phyloP scores from a whole-genome alignment of 92 coral and sea anemone species.

The Epizoanthus illoricatus region DNA sequence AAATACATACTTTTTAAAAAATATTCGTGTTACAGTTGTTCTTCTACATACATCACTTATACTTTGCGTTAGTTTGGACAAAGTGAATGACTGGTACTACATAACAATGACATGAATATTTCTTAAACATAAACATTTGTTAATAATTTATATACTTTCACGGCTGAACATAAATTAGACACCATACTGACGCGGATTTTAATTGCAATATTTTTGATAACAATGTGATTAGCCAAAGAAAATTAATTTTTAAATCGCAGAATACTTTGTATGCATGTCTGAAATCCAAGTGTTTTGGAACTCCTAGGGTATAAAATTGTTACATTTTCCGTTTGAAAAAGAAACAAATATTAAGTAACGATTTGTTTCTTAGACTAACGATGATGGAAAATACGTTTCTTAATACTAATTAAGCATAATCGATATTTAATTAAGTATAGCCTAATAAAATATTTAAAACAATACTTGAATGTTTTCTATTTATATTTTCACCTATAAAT shows the following conservation, averaged over 20 bases:
- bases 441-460: too few relatives aligned
- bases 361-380: neutral
- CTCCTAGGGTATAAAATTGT: neutral
- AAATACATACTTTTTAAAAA: too few relatives aligned
- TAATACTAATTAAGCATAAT: too few relatives aligned
- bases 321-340: neutral
- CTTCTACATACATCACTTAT: neutral
- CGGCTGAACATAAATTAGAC: slow-evolving; percentile 10
- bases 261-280: neutral
- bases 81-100: neutral
- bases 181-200: neutral
- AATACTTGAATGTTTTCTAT: too few relatives aligned
- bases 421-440: too few relatives aligned
- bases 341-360: neutral
- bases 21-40: too few relatives aligned
- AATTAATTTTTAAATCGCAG: neutral
- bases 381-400: too few relatives aligned
- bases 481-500: too few relatives aligned
- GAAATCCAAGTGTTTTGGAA: neutral
- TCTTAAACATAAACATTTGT: neutral
- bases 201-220: neutral
- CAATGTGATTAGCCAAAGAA: neutral
- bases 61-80: neutral
- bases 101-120: neutral
- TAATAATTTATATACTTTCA: slow-evolving; percentile 5